Percentiles rank a stretch among this genome's conserved stretches.
phyloP scores from a whole-genome alignment of 1,140 invertebrate species.

The Philotrypesis tridentata region DNA sequence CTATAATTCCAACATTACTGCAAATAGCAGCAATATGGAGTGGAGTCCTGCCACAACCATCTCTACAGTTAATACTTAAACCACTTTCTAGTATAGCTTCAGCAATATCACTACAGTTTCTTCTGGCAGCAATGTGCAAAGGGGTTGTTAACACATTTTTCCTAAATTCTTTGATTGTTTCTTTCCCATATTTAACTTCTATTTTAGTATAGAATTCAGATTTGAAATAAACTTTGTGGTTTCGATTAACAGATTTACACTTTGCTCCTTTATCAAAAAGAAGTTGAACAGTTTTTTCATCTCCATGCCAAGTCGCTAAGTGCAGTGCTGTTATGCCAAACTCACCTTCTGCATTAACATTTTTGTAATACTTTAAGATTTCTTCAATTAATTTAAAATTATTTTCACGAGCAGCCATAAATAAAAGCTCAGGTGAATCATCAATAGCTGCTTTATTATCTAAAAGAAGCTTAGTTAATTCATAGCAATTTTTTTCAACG shows the following conservation, averaged over 20 bases:
- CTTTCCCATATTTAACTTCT: neutral
- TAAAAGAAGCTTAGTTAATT: neutral
- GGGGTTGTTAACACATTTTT: slow-evolving; percentile 20
- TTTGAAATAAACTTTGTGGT: neutral
- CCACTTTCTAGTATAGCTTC: slow-evolving; percentile 8
- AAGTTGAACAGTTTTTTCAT: slow-evolving; percentile 21
- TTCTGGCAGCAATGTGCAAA: slow-evolving; percentile 19
- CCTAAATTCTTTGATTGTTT: neutral
- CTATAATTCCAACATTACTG: slow-evolving; percentile 1
- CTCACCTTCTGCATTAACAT: slow-evolving; percentile 8
- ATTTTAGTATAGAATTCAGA: neutral
- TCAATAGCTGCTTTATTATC: neutral
- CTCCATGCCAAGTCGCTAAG: slow-evolving; percentile 16
- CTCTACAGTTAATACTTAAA: slow-evolving; percentile 3
- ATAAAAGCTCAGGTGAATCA: neutral
- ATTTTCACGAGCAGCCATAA: neutral
- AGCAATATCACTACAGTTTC: slow-evolving; percentile 25
- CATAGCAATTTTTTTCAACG: neutral
- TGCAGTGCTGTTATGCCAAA: slow-evolving; percentile 34
- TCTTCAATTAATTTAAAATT: slow-evolving; percentile 3
- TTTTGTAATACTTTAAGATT: slow-evolving; percentile 6
- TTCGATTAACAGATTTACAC: neutral
- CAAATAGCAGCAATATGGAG: slow-evolving; percentile 23
- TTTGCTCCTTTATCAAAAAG: slow-evolving; percentile 2
- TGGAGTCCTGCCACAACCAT: slow-evolving; percentile 19